Evolutionary conservation across 2,797 vertebrate genomes (phyloP), one percentile per base, ranked within the genome.

Genomic region (Florisuga fusca): DNA sequence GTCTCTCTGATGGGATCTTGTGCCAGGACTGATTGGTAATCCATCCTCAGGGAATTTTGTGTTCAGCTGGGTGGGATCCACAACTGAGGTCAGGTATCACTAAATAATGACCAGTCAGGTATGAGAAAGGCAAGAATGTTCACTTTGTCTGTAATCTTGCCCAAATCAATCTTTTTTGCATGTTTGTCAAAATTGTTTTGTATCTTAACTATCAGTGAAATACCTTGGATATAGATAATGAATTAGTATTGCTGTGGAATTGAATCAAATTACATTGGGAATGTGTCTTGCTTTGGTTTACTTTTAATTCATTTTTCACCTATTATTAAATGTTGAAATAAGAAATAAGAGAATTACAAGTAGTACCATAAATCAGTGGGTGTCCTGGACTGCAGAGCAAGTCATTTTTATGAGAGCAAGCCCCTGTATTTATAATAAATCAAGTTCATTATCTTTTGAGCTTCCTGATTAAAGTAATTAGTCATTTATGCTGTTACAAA

Each of bases 401-500:
- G 78, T 90, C 3, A 45, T 79, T 94, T 94, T 92, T 79, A 34
- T 62, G 83, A 74, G 59, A 10, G 26, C 84, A 79, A 83, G 18
- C 19, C 68, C 50, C 8, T 62, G 31, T 82, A 34, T 94, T 94
- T 91, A 46, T 95, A 89, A 94, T 90, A 87, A 88, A 84, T 92
- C 90, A 66, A 78, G 68, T 89, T 84, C 34, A 43, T 93, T 96
- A 91, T 95, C 96, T 94, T 93, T 86, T 50, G 81, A 91, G 83
- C 68, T 76, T 89, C 55, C 34, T 31, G 89, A 90, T 90, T 77
- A 71, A 89, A 95, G 91, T 87, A 95, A 94, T 97, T 93, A 96
- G 96, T 96, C 95, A 84, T 95, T 90, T 95, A 86, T 90, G 87
- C 92, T 94, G 93, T 80, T 88, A 61, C 48, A 74, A 80, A 96